Percentiles rank a stretch among this genome's conserved stretches.
Conservation (phyloP, 2,888 invertebrate genomes). For the Galerucella calmariensis region DNA sequence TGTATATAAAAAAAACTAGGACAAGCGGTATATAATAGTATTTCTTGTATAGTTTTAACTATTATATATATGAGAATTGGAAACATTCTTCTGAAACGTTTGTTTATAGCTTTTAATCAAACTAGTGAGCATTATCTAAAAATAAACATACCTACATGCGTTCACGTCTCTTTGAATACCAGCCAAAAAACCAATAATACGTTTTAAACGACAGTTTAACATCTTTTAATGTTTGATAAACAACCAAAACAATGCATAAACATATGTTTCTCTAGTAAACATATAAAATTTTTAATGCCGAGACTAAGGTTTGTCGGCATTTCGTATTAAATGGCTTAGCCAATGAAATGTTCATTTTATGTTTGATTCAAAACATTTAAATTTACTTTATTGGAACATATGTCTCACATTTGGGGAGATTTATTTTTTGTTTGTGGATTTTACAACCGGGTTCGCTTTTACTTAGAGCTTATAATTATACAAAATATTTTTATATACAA, state of each 20-base stretch:
- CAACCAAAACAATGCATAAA: slow-evolving; percentile 51
- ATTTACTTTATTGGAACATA: slow-evolving; percentile 51
- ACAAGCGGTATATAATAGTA: background rate
- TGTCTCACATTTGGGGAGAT: slow-evolving; percentile 51
- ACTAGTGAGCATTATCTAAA: background rate
- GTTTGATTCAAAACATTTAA: slow-evolving; percentile 50
- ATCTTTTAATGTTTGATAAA: slow-evolving; percentile 49
- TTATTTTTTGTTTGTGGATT: slow-evolving; percentile 28
- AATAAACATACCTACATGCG: slow-evolving; percentile 19
- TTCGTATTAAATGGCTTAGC: slow-evolving; percentile 42
- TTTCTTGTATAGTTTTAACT: background rate
- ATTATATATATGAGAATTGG: background rate
- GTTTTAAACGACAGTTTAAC: slow-evolving; percentile 44
- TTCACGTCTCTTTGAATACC: slow-evolving; percentile 43
- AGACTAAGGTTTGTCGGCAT: slow-evolving; percentile 58
- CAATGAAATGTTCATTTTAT: slow-evolving; percentile 35
- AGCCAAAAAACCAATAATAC: slow-evolving; percentile 46
- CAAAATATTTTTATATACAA: no score
- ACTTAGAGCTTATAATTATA: background rate
- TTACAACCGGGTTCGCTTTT: slow-evolving; percentile 13
- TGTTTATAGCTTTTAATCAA: background rate
- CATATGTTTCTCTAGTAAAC: slow-evolving; percentile 57
- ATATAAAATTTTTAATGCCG: slow-evolving; percentile 57
- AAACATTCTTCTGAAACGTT: background rate
- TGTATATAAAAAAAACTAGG: background rate